Evolutionary conservation across 2,113 vertebrate species (phyloP).

Genomic region (Phalacrocorax brasilianus): DNA sequence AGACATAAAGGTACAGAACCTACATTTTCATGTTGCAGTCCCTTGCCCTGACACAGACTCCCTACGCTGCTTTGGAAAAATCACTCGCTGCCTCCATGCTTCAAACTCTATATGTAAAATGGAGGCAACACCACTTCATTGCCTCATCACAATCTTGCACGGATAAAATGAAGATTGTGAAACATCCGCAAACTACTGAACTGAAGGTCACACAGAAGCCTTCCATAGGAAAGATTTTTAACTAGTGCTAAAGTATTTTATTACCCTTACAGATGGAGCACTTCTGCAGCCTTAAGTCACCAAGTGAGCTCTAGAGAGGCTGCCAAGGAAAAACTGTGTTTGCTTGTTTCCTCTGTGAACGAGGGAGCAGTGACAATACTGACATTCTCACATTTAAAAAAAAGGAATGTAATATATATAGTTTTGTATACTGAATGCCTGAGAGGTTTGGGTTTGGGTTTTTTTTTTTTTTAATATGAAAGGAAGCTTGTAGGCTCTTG

Average conservation of each 20-base stretch:
- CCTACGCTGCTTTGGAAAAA: neutral
- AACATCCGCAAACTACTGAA: neutral
- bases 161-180: neutral
- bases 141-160: neutral
- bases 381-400: neutral
- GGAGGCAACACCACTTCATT: neutral
- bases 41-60: neutral
- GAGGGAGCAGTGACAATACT: neutral
- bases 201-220: neutral
- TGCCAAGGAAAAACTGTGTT: neutral
- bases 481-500: neutral
- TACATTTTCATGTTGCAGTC: neutral
- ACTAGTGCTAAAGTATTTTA: neutral
- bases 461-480: neutral
- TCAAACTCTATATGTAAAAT: neutral
- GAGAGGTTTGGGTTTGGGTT: neutral
- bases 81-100: neutral
- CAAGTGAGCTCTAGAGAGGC: neutral
- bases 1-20: neutral
- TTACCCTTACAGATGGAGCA: neutral
- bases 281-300: neutral
- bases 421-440: neutral
- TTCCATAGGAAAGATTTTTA: neutral
- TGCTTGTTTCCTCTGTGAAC: neutral
- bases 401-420: neutral